phyloP scores from a whole-genome alignment of 2,888 invertebrate species.

The Hyposoter didymator region DNA sequence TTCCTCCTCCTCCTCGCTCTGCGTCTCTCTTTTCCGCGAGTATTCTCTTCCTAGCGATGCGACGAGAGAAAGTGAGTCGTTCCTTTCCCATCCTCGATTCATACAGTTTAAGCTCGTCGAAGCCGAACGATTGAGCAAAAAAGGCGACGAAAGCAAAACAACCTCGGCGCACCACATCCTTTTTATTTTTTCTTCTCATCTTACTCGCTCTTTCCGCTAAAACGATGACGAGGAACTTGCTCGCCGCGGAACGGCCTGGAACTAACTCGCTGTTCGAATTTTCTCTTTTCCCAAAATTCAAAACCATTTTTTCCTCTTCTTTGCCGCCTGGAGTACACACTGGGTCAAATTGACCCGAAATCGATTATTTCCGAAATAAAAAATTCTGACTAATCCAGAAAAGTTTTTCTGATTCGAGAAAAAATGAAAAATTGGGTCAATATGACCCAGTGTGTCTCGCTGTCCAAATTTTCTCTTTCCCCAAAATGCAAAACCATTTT shows the following conservation, averaged over 20 bases:
- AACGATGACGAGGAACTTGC: slow-evolving; percentile 42
- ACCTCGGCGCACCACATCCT: slow-evolving; percentile 4
- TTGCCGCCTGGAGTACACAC: background rate
- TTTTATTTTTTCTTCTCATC: slow-evolving; percentile 51
- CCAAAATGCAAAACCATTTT: too few relatives aligned
- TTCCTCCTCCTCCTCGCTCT: slow-evolving; percentile 60
- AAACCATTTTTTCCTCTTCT: too few relatives aligned
- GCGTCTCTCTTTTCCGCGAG: slow-evolving; percentile 11
- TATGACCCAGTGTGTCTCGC: too few relatives aligned
- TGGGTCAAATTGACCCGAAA: background rate
- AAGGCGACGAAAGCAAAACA: background rate
- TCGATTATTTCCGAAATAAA: too few relatives aligned
- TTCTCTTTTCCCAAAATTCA: too few relatives aligned
- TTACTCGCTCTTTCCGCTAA: slow-evolving; percentile 29
- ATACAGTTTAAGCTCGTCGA: slow-evolving; percentile 20
- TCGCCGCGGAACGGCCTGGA: slow-evolving; percentile 74
- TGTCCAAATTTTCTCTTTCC: too few relatives aligned
- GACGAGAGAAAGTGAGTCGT: slow-evolving; percentile 8
- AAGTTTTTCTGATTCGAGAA: too few relatives aligned
- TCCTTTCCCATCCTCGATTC: slow-evolving; percentile 30
- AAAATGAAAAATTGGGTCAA: too few relatives aligned
- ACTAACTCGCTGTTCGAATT: too few relatives aligned
- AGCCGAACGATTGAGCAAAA: slow-evolving; percentile 25
- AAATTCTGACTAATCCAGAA: too few relatives aligned
- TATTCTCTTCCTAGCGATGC: background rate